Evolutionary conservation across 1,140 invertebrate species (phyloP).

Genomic region (Pseudomyrmex dendroicus): DNA sequence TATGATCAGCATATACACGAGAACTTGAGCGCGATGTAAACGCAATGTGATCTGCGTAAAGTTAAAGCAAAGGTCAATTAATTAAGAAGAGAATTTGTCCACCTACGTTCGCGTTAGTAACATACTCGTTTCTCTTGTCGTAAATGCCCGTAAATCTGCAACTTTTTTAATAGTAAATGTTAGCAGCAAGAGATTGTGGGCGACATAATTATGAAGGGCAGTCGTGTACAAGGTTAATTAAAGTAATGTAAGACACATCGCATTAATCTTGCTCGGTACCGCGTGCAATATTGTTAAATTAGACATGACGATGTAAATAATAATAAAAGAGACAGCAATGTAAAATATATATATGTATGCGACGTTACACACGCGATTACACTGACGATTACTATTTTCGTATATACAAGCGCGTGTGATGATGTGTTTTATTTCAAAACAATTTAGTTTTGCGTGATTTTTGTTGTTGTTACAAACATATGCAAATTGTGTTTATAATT

Average conservation of each 20-base stretch:
- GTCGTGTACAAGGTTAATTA: slow-evolving; percentile 66
- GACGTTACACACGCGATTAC: too few relatives aligned
- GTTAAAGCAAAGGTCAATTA: slow-evolving; percentile 11
- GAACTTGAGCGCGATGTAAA: background rate
- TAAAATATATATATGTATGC: slow-evolving; percentile 53
- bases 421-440: too few relatives aligned
- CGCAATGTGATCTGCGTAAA: background rate
- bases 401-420: too few relatives aligned
- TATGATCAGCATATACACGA: background rate
- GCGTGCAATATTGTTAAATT: slow-evolving; percentile 62
- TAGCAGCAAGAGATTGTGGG: slow-evolving; percentile 30
- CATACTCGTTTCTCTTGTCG: slow-evolving; percentile 4
- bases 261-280: slow-evolving; percentile 72
- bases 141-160: slow-evolving; percentile 4
- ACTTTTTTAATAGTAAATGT: slow-evolving; percentile 44
- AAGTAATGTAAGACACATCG: slow-evolving; percentile 64
- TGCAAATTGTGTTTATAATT: too few relatives aligned
- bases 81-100: slow-evolving; percentile 1
- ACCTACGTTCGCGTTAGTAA: slow-evolving; percentile 15
- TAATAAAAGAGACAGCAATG: slow-evolving; percentile 50
- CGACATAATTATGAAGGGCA: slow-evolving; percentile 57
- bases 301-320: slow-evolving; percentile 60
- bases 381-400: too few relatives aligned
- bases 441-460: too few relatives aligned
- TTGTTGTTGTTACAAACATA: too few relatives aligned